Base-by-base conservation (phyloP, 2,797 vertebrate genomes). In the Steatocranus sp. region DNA sequence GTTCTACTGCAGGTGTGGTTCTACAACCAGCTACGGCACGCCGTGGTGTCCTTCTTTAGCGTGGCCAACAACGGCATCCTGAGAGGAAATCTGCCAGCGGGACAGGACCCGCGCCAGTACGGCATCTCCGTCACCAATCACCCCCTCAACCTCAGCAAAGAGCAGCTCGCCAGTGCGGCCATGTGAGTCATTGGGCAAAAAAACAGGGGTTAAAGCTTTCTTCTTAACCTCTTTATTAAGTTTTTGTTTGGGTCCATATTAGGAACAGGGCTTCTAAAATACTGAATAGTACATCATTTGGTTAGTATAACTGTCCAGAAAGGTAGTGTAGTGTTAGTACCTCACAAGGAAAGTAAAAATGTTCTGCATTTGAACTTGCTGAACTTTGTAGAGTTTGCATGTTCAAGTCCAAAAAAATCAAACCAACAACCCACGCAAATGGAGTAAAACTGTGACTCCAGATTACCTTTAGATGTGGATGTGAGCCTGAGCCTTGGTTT, bases 11-110 rank as follows among this genome's bases (percentile, higher is more conserved):
- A 99, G 99, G 98, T 99, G 77, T 99, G 99, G 99, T 99, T 99
- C 95, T 99, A 99, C 90, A 99, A 99, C 95, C 95, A 97, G 87
- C 98, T 97, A 5, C 99, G 97, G 97, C 99, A 99, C 58, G 94
- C 97, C 17, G 82, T 99, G 9, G 96, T 93, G 32, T 96, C 99
- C 18, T 99, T 99, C 88, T 92, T 99, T 78, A 96, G 96, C 3
- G 97, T 98, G 80, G 97, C 98, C 87, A 98, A 97, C 94, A 99
- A 99, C 5, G 98, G 96, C 77, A 97, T 99, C 82, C 97, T 99
- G 84, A 96, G 99, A 50, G 97, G 97, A 63, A 97, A 94, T 83
- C 95, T 99, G 81, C 96, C 96, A 4, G 89, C 93, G 4, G 97
- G 94, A 82, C 89, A 90, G 58, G 96, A 97, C 56, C 96, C 96